Evolutionary conservation across 1,140 invertebrate genomes (phyloP), one percentile per base, ranked within the genome.

Genomic region (Monochamus saltuarius): DNA sequence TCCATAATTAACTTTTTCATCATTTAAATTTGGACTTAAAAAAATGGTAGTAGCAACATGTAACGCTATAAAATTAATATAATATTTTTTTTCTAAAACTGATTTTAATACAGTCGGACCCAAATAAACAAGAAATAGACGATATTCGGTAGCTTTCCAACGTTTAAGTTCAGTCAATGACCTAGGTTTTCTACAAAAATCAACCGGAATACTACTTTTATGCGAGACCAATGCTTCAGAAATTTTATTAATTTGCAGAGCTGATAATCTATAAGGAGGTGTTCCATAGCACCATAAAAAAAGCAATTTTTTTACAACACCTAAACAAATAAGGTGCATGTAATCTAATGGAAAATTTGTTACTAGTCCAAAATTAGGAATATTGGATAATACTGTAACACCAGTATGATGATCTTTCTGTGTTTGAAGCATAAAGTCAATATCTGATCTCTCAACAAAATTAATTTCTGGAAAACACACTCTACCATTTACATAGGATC

Each of bases 1-100:
- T 3, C 40, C 54, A 56, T 56, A 56, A 22, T 46, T n/a, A 56
- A 56, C 16, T 6, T 46, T 14, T 17, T 56, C n/a, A 16, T 47
- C 19, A 22, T 34, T 17, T 22, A 56, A 36, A 52, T 14, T 36
- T 52, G 2, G 11, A 52, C 3, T 34, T 13, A 29, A 11, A n/a
- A 52, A 52, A 52, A 52, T 34, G 1, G 49, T 52, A 11, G 34
- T 52, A 35, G 49, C 49, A 17, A 52, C 49, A 37, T 37, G 22
- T 35, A 52, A 17, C 11, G 49, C 34, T n/a, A 35, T n/a, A 37
- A 35, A 52, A 17, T 52, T 52, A n/a, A 36, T 9, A 52, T 52
- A 52, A 35, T 52, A 35, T 13, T 36, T 19, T 14, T 52, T 17
- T 13, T 29, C 16, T 16, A 50, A 14, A 10, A 50, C 34, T 19